These are phyloP conservation scores for Cyclophora albipunctata DNA, from an alignment of 2,888 invertebrate genomes.

Conservation along the genomic window DNA sequence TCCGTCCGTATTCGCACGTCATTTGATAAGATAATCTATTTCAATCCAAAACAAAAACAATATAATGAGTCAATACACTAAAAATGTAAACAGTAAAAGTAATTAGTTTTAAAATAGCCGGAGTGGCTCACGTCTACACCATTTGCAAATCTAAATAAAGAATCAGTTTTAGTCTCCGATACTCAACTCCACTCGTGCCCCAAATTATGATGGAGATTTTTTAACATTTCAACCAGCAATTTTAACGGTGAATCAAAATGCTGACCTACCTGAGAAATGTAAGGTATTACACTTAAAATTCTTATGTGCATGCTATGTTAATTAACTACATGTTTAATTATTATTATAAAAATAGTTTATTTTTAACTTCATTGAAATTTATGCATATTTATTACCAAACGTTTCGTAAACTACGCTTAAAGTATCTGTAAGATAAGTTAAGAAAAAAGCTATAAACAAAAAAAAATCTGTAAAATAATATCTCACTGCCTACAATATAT, in stretches of 20 bases:
- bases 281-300: constrained; percentile 21
- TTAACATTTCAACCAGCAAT: constrained; percentile 14
- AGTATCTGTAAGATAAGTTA: no score
- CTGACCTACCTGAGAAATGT: constrained; percentile 51
- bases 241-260: constrained; percentile 22
- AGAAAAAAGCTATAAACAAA: no score
- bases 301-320: constrained; percentile 10
- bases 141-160: constrained; percentile 46
- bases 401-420: no score
- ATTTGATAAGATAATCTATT: no score
- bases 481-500: constrained; percentile 31
- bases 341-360: no score
- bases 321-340: neutral
- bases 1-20: no score
- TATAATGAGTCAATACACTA: constrained; percentile 28
- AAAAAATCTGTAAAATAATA: no score
- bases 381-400: constrained; percentile 1
- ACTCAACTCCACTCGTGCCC: constrained; percentile 32
- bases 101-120: constrained; percentile 37
- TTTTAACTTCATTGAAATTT: neutral
- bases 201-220: constrained; percentile 22
- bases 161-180: constrained; percentile 40
- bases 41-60: constrained; percentile 5
- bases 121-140: constrained; percentile 23
- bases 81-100: constrained; percentile 27